phyloP scores from a whole-genome alignment of 2,888 invertebrate species.

The Phaedon cochleariae region DNA sequence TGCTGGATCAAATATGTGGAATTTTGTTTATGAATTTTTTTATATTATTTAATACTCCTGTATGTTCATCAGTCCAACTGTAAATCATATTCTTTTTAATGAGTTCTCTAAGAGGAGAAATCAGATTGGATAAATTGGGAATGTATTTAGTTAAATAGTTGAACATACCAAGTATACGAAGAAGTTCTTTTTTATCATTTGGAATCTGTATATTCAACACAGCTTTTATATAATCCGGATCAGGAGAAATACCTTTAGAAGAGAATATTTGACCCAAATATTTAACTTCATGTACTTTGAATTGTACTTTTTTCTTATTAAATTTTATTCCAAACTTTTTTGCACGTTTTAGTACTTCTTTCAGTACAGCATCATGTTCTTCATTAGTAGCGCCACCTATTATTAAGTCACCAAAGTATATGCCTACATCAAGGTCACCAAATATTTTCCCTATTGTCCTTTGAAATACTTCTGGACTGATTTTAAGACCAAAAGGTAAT shows the following conservation, averaged over 20 bases:
- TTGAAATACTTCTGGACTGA: conserved; percentile 20
- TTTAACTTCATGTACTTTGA: not conserved
- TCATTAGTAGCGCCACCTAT: not conserved
- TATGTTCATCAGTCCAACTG: conserved; percentile 37
- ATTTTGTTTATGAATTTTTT: conserved; percentile 40
- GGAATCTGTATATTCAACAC: conserved; percentile 30
- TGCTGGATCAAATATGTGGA: conserved; percentile 40
- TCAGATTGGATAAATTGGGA: conserved; percentile 34
- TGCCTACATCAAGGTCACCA: conserved; percentile 9
- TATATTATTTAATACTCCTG: conserved; percentile 35
- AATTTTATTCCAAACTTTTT: conserved; percentile 10
- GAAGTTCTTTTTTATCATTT: conserved; percentile 44
- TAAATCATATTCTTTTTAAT: conserved; percentile 44
- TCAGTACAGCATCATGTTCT: not conserved
- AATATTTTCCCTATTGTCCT: conserved; percentile 7
- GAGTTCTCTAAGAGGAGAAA: conserved; percentile 35
- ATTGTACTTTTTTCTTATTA: conserved; percentile 4
- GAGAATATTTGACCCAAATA: conserved; percentile 8
- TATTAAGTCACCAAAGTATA: conserved; percentile 14
- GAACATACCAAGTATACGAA: conserved; percentile 47
- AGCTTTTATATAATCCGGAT: not conserved
- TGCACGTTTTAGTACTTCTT: conserved; percentile 3
- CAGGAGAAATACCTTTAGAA: not conserved
- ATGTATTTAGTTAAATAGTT: conserved; percentile 44
- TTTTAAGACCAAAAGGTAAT: conserved; percentile 7